phyloP scores from a whole-genome alignment of 2,888 invertebrate genomes.

The Cabera pusaria region DNA sequence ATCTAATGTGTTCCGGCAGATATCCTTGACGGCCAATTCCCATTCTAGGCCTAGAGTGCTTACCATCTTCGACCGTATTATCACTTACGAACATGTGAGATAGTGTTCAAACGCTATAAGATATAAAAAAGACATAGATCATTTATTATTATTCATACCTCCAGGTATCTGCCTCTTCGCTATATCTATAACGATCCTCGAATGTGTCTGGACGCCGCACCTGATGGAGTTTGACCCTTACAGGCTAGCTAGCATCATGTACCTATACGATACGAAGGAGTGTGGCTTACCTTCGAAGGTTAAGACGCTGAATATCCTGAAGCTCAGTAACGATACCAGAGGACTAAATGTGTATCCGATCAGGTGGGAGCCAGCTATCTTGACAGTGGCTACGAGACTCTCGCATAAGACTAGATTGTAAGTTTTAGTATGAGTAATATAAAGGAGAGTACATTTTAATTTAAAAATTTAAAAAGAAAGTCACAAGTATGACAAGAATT shows the following conservation, averaged over 20 bases:
- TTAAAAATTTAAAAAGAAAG: too few relatives aligned
- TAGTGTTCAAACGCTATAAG: too few relatives aligned
- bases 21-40: too few relatives aligned
- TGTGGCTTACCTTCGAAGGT: conserved; percentile 45
- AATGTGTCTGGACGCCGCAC: conserved; percentile 58
- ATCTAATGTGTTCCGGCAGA: too few relatives aligned
- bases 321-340: conserved; percentile 50
- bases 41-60: too few relatives aligned
- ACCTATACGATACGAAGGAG: conserved; percentile 57
- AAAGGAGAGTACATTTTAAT: too few relatives aligned
- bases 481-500: too few relatives aligned
- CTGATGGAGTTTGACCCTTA: conserved; percentile 43
- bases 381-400: conserved; percentile 50
- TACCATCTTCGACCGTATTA: too few relatives aligned
- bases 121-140: too few relatives aligned
- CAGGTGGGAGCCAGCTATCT: conserved; percentile 41
- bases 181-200: conserved; percentile 43
- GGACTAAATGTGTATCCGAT: conserved; percentile 50
- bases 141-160: conserved; percentile 12
- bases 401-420: conserved; percentile 57
- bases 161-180: conserved; percentile 50
- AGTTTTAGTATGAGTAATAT: too few relatives aligned
- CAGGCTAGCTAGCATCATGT: conserved; percentile 64
- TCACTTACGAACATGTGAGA: too few relatives aligned
- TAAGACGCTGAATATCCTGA: conserved; percentile 40